Evolutionary conservation across 1,140 invertebrate genomes (phyloP).

Genomic region (Lepidurus packardi): DNA sequence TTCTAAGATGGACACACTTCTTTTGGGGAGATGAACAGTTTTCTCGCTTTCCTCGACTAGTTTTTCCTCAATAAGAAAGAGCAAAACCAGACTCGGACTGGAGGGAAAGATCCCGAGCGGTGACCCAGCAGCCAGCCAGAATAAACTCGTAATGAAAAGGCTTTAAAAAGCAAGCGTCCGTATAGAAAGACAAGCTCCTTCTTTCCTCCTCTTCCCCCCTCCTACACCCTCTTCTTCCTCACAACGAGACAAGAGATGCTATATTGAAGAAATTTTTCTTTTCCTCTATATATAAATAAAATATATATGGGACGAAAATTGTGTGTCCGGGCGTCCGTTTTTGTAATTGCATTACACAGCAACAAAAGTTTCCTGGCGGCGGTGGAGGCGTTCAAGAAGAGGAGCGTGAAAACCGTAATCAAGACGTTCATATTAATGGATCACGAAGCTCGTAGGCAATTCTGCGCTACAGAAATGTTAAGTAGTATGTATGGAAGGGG

Average conservation of each 20-base stretch:
- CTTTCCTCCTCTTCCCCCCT: background rate
- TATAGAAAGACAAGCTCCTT: background rate
- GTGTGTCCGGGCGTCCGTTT: background rate
- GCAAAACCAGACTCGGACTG: background rate
- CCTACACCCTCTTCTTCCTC: background rate
- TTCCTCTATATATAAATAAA: no score
- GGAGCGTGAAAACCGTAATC: constrained; percentile 15
- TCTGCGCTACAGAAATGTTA: no score
- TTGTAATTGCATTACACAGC: constrained; percentile 12
- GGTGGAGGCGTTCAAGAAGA: background rate
- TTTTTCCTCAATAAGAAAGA: background rate
- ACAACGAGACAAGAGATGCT: background rate
- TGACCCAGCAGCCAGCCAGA: constrained; percentile 1
- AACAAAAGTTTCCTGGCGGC: background rate
- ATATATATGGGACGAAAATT: background rate
- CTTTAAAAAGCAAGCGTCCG: background rate
- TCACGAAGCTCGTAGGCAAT: background rate
- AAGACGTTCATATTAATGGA: background rate
- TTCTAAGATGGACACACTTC: constrained; percentile 6
- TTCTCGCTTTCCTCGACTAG: background rate
- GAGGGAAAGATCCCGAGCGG: background rate
- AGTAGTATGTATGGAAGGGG: background rate
- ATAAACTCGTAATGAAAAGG: constrained; percentile 22
- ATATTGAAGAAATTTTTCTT: background rate
- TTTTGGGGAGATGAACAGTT: constrained; percentile 1